phyloP scores from a whole-genome alignment of 2,113 vertebrate genomes.

The Aleadryas rufinucha region DNA sequence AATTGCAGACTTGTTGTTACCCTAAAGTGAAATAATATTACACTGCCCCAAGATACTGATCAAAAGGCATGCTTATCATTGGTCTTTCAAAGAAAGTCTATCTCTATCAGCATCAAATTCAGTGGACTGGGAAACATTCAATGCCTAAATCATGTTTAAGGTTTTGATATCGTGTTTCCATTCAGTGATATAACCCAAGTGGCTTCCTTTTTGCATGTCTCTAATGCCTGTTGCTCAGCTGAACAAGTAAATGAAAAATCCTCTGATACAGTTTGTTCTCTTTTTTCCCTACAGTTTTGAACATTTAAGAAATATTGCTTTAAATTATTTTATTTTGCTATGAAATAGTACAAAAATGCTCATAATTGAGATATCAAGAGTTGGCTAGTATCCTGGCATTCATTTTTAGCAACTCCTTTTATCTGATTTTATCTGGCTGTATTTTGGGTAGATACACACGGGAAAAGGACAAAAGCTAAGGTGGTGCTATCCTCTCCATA shows the following conservation, averaged over 20 bases:
- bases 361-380: neutral
- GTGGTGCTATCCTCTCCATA: neutral
- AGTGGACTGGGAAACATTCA: conserved; percentile 81
- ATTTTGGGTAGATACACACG: neutral
- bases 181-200: conserved; percentile 76
- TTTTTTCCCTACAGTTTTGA: neutral
- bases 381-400: neutral
- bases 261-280: neutral
- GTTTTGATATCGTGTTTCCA: conserved; percentile 74
- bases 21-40: conserved; percentile 56
- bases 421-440: neutral
- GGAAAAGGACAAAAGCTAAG: neutral
- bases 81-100: conserved; percentile 74
- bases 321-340: neutral
- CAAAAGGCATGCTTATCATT: conserved; percentile 73
- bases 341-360: neutral
- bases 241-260: neutral
- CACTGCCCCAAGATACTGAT: conserved; percentile 67
- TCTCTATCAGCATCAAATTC: conserved; percentile 83
- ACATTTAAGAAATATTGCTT: neutral
- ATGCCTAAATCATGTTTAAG: conserved; percentile 82
- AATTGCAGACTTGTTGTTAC: conserved; percentile 10
- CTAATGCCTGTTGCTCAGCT: neutral
- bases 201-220: conserved; percentile 32
- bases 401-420: neutral